Evolutionary conservation across 2,113 vertebrate species (phyloP).

Genomic region (Thinocorus orbignyianus): DNA sequence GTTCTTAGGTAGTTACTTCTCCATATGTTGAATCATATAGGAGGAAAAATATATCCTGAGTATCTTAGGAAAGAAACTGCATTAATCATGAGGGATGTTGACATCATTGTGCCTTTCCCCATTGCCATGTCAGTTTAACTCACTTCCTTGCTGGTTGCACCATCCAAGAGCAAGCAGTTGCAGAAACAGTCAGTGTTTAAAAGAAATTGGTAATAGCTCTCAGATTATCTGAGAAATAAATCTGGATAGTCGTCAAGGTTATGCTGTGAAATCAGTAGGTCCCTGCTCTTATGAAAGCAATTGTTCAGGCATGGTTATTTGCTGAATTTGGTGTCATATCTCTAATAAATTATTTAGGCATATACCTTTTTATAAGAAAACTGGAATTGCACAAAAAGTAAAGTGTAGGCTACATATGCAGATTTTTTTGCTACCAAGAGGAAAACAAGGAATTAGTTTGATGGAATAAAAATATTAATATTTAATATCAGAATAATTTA

Average conservation of each 20-base stretch:
- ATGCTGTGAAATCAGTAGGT: background rate
- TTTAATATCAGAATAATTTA: background rate
- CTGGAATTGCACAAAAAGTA: background rate
- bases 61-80: background rate
- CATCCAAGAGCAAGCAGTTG: background rate
- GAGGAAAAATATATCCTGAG: constrained; percentile 17
- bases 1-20: constrained; percentile 7
- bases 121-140: constrained; percentile 42
- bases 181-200: background rate
- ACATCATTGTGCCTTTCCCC: background rate
- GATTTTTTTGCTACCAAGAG: background rate
- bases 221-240: background rate
- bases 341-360: background rate
- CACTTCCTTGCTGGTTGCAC: background rate
- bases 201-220: background rate
- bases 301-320: background rate
- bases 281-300: background rate
- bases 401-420: background rate
- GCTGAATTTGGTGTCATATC: background rate
- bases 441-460: background rate
- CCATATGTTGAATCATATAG: background rate
- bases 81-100: constrained; percentile 13
- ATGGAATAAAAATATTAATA: background rate
- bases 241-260: background rate
- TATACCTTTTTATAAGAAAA: background rate